Base-by-base conservation (phyloP, 35 echinoderm and acorn worm genomes). In the Strongylocentrotus purpuratus region DNA sequence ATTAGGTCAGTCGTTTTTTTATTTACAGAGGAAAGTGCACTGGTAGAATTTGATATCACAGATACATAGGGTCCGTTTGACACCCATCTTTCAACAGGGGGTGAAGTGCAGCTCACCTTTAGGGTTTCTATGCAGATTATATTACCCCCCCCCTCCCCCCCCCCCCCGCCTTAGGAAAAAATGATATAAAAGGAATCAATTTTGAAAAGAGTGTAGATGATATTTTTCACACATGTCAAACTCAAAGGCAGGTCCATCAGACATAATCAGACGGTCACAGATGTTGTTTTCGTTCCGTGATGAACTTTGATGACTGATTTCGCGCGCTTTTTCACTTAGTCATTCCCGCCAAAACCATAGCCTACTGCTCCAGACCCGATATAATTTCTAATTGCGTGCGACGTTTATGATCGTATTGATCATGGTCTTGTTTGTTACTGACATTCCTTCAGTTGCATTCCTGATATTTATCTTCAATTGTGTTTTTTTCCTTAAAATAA, bases 201-300 rank as follows among this genome's bases (percentile, higher is more conserved):
- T 78, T 28, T 78, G 65, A n/a, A 78, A 78, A 78, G 65, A 22
- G 15, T 78, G 5, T 22, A 78, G 65, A 78, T 78, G 65, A 78
- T 78, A 78, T 78, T 78, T 78, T 78, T n/a, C 65, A 78, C 65
- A 78, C 65, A 78, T 78, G 65, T 78, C 65, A 78, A n/a, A 78
- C 25, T 78, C 65, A 78, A n/a, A 78, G 65, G 65, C 65, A 78
- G 65, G 65, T 28, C 65, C 65, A 78, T 78, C 22, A 78, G 65
- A 78, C 65, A 78, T n/a, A 78, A 78, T 78, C 65, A 78, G 65
- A 78, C 22, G 65, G 65, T 78, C 65, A 78, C 65, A 78, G 65
- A 78, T 78, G 65, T 78, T 78, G 65, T 78, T 78, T 78, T 78
- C 65, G 65, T 78, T 78, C 65, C 20, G n/a, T 78, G 65, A 78